A percentile compares a stretch with the other conserved stretches of the same genome.
phyloP scores from a whole-genome alignment of 2,113 vertebrate genomes.

The Nipponia nippon region DNA sequence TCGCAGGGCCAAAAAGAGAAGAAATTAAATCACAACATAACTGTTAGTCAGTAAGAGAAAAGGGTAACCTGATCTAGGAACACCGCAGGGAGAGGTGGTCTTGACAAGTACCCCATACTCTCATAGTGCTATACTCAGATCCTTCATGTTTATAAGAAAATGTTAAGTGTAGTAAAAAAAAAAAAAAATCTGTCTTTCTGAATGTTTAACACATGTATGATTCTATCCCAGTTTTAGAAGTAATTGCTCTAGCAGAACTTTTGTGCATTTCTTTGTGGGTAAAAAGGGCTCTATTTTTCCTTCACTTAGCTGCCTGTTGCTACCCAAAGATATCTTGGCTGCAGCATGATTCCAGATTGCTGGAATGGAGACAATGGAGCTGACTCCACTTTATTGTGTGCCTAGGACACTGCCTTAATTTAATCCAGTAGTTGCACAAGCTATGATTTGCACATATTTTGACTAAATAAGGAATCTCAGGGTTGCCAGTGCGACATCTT shows the following conservation, averaged over 20 bases:
- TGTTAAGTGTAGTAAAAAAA: rapidly evolving
- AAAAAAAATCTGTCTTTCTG: background rate
- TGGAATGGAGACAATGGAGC: background rate
- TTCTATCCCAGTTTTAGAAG: background rate
- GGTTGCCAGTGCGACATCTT: background rate
- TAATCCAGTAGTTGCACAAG: background rate
- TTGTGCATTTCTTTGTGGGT: background rate
- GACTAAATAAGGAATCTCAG: background rate
- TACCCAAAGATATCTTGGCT: background rate
- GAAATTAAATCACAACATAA: background rate
- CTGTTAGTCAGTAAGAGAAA: background rate
- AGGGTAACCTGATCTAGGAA: background rate
- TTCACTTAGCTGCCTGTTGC: background rate
- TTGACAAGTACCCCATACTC: background rate
- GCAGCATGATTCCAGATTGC: background rate
- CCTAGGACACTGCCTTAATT: background rate
- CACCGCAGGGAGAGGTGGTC: background rate
- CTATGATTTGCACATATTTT: background rate
- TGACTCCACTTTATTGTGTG: background rate
- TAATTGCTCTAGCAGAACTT: background rate
- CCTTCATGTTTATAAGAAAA: background rate
- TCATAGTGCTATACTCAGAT: background rate
- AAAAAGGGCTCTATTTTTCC: background rate
- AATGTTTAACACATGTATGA: background rate
- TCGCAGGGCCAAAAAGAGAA: background rate